Percentiles rank a stretch among this genome's conserved stretches.
Evolutionary conservation across 2,888 invertebrate genomes (phyloP).

Genomic region (Creontiades dilutus): DNA sequence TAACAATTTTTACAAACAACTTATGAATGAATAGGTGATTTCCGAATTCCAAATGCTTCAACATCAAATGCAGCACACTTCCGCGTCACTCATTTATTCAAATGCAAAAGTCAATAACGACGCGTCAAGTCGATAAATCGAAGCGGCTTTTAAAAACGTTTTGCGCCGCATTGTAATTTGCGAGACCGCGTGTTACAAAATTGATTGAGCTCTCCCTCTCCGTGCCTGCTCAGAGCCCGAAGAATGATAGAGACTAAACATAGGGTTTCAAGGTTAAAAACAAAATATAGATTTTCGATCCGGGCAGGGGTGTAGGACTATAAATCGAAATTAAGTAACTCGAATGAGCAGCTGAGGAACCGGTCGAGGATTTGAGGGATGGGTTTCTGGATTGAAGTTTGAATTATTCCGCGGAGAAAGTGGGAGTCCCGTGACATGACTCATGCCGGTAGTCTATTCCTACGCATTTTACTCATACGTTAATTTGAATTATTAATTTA

Average conservation of each 20-base stretch:
- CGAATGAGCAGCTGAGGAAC: conserved; percentile 10
- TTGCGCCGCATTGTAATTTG: conserved; percentile 25
- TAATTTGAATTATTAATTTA: too few relatives aligned
- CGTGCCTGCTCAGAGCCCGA: not conserved
- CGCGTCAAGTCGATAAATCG: conserved; percentile 45
- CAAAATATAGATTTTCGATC: conserved; percentile 40
- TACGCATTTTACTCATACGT: too few relatives aligned
- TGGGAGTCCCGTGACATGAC: not conserved
- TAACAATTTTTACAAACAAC: too few relatives aligned
- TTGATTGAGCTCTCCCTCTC: conserved; percentile 16
- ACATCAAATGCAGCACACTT: not conserved
- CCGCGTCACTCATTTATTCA: not conserved
- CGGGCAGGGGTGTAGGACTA: not conserved
- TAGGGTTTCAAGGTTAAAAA: conserved; percentile 45
- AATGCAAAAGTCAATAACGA: conserved; percentile 26
- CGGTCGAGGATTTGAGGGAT: not conserved
- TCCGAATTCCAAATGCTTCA: too few relatives aligned
- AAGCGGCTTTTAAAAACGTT: not conserved
- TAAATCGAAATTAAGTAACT: conserved; percentile 33
- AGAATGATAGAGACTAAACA: conserved; percentile 35
- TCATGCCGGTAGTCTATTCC: too few relatives aligned
- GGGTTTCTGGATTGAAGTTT: not conserved
- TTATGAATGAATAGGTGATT: too few relatives aligned
- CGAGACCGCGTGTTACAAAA: conserved; percentile 22
- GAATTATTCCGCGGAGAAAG: not conserved